Evolutionary conservation across 2,888 invertebrate species (phyloP).

Genomic region (Dicycla oo): DNA sequence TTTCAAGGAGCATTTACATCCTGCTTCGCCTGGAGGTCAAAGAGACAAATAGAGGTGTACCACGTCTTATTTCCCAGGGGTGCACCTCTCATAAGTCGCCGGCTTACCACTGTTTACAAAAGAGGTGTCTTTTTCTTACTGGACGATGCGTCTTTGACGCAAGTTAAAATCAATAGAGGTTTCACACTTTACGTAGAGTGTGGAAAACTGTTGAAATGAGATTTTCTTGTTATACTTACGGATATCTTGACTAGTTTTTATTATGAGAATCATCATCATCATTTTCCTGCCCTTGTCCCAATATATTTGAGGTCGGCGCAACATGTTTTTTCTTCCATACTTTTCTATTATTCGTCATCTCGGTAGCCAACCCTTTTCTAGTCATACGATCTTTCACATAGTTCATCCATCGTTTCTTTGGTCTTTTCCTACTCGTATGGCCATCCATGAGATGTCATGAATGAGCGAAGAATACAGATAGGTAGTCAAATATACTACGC

Average conservation of each 20-base stretch:
- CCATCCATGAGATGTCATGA: too few species aligned
- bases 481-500: too few species aligned
- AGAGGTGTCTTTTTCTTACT: conserved; percentile 51
- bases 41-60: conserved; percentile 74
- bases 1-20: conserved; percentile 44
- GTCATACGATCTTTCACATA: too few species aligned
- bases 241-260: neutral
- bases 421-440: too few species aligned
- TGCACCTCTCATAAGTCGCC: conserved; percentile 70
- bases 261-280: too few species aligned
- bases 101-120: conserved; percentile 65
- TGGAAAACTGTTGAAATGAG: neutral
- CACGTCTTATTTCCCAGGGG: conserved; percentile 82
- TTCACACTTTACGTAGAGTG: neutral
- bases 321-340: too few species aligned
- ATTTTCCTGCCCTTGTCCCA: too few species aligned
- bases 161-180: conserved; percentile 18
- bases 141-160: conserved; percentile 27
- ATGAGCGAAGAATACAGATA: too few species aligned
- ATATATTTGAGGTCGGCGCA: too few species aligned
- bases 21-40: conserved; percentile 53
- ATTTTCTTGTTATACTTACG: neutral
- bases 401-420: too few species aligned
- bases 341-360: too few species aligned
- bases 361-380: too few species aligned